Conservation (phyloP, 2,797 vertebrate species). For the Lophius americanus region DNA sequence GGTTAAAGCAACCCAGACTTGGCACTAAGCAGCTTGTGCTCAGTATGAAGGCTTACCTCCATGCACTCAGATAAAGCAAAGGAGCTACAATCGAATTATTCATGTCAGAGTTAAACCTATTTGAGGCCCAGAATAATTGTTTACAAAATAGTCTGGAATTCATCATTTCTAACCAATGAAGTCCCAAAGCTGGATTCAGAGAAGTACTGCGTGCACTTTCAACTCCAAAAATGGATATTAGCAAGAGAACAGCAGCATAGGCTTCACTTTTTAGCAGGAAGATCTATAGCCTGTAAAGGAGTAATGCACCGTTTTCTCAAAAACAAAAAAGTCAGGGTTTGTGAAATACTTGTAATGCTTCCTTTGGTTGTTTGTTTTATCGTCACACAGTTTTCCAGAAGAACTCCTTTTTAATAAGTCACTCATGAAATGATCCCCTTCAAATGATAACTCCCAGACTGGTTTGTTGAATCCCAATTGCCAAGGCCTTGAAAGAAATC, state of each 20-base stretch:
- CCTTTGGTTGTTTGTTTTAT: slow-evolving; percentile 64
- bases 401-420: slow-evolving; percentile 57
- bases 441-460: slow-evolving; percentile 67
- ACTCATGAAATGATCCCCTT: slow-evolving; percentile 60
- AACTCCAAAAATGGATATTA: slow-evolving; percentile 38
- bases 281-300: slow-evolving; percentile 57
- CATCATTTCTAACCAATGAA: slow-evolving; percentile 40
- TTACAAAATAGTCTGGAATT: slow-evolving; percentile 52
- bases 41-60: slow-evolving; percentile 41
- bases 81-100: slow-evolving; percentile 44
- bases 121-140: slow-evolving; percentile 38
- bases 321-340: slow-evolving; percentile 65
- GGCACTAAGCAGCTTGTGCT: slow-evolving; percentile 18
- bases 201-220: slow-evolving; percentile 17
- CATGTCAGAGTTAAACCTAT: slow-evolving; percentile 56
- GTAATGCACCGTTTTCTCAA: slow-evolving; percentile 39
- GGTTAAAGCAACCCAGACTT: slow-evolving; percentile 38
- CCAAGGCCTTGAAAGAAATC: slow-evolving; percentile 57
- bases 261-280: slow-evolving; percentile 59
- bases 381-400: slow-evolving; percentile 60
- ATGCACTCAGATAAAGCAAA: slow-evolving; percentile 53
- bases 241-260: slow-evolving; percentile 42
- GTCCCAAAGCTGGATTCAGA: slow-evolving; percentile 27
- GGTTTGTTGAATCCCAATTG: slow-evolving; percentile 61
- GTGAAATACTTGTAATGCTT: slow-evolving; percentile 60